Percentiles rank a stretch among this genome's conserved stretches.
phyloP scores from a whole-genome alignment of 2,888 invertebrate genomes.

The Spilarctia lutea region DNA sequence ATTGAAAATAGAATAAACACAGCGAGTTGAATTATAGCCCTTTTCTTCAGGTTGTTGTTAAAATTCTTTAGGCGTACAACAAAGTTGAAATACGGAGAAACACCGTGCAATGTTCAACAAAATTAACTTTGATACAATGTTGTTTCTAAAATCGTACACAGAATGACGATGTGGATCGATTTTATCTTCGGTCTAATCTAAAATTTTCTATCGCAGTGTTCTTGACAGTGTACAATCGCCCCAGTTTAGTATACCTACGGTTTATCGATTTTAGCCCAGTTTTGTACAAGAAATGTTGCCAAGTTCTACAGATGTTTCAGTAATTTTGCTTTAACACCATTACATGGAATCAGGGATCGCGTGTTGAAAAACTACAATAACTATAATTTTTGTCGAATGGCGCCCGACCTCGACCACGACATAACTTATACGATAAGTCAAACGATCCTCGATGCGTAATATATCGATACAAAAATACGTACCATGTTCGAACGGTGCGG shows the following conservation, averaged over 20 bases:
- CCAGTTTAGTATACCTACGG: constrained; percentile 32
- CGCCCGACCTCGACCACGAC: constrained; percentile 41
- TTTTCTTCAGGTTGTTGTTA: constrained; percentile 15
- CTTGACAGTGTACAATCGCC: constrained; percentile 34
- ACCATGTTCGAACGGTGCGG: constrained; percentile 16
- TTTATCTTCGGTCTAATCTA: constrained; percentile 26
- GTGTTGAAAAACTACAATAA: constrained; percentile 42
- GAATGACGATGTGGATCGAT: constrained; percentile 15
- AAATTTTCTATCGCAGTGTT: constrained; percentile 34
- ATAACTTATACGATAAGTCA: constrained; percentile 49
- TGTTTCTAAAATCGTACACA: constrained; percentile 13
- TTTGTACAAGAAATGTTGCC: constrained; percentile 42
- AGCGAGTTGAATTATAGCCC: constrained; percentile 16
- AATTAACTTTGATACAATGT: constrained; percentile 17
- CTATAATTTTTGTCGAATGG: constrained; percentile 48
- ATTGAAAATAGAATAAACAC: background rate
- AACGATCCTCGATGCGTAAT: constrained; percentile 29
- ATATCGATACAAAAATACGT: constrained; percentile 31
- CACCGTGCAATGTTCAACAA: constrained; percentile 17
- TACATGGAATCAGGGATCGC: constrained; percentile 36
- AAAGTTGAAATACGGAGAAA: constrained; percentile 17
- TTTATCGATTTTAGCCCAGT: constrained; percentile 47
- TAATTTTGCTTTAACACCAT: constrained; percentile 35
- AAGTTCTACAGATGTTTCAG: constrained; percentile 38
- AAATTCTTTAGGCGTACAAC: constrained; percentile 18